Conservation (phyloP, 2,888 invertebrate genomes). For the Candidula unifasciata region DNA sequence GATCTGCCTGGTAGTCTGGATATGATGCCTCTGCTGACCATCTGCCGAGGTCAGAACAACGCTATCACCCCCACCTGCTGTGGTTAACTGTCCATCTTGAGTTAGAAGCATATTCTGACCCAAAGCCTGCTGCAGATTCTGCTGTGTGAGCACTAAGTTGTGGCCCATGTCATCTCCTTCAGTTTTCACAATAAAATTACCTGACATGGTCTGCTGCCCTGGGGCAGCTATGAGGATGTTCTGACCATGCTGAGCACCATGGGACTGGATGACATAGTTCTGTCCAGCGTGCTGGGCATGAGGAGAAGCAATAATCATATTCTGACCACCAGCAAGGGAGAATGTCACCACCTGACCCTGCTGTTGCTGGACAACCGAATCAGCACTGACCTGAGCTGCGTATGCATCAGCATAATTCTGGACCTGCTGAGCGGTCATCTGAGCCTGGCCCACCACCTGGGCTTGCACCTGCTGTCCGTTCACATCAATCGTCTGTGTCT, state of each 20-base stretch:
- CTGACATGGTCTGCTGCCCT: conserved; percentile 51
- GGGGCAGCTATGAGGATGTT: conserved; percentile 56
- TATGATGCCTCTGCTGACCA: conserved; percentile 39
- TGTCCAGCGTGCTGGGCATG: conserved; percentile 53
- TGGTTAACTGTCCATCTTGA: conserved; percentile 49
- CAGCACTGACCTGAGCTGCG: conserved; percentile 36
- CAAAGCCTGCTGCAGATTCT: conserved; percentile 53
- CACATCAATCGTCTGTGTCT: conserved; percentile 51
- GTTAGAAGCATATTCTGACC: conserved; percentile 52
- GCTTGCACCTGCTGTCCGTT: conserved; percentile 44
- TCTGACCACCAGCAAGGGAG: conserved; percentile 54
- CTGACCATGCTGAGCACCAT: conserved; percentile 50
- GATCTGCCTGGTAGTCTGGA: conserved; percentile 42
- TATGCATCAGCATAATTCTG: conserved; percentile 47
- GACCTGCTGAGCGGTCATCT: conserved; percentile 30
- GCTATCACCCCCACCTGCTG: conserved; percentile 26
- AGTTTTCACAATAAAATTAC: conserved; percentile 53
- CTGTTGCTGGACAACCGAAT: conserved; percentile 41
- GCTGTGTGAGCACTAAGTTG: conserved; percentile 54
- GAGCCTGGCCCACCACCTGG: conserved; percentile 28
- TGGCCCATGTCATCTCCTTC: conserved; percentile 54
- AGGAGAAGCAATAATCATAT: conserved; percentile 56
- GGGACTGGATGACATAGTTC: conserved; percentile 52
- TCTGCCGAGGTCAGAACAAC: conserved; percentile 50
- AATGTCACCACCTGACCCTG: conserved; percentile 52